These are phyloP conservation scores for Phoxinus dragarum DNA, from an alignment of 2,797 vertebrate genomes.

Conservation along the genomic window DNA sequence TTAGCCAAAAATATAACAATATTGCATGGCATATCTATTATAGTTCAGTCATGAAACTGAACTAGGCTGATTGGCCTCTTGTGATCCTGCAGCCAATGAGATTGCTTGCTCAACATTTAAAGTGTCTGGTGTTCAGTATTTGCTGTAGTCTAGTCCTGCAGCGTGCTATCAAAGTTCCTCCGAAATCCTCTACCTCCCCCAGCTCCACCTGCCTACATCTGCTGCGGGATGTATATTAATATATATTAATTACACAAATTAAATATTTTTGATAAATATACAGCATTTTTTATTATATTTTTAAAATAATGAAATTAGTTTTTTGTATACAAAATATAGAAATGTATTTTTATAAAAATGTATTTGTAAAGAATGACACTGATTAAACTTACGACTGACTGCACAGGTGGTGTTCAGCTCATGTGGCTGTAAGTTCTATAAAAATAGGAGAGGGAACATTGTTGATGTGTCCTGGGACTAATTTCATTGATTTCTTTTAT, in stretches of 20 bases:
- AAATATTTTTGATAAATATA: too few species aligned
- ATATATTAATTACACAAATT: not conserved
- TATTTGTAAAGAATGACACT: not conserved
- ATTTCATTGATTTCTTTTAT: not conserved
- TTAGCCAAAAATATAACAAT: not conserved
- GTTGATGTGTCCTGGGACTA: not conserved
- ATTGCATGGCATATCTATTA: not conserved
- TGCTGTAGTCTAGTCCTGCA: too few species aligned
- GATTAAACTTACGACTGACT: not conserved
- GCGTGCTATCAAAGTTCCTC: too few species aligned
- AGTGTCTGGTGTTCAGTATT: not conserved
- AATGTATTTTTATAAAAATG: not conserved
- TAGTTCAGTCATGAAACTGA: not conserved
- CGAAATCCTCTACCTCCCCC: not conserved
- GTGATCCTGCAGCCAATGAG: not conserved
- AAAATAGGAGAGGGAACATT: not conserved
- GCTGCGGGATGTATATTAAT: not conserved
- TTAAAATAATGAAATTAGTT: not conserved
- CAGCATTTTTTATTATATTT: not conserved
- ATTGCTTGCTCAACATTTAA: not conserved
- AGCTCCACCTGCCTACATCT: not conserved
- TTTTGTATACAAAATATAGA: not conserved
- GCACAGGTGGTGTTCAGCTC: not conserved
- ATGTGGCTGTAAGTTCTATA: not conserved
- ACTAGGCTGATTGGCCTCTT: not conserved